Percentiles rank a stretch among this genome's conserved stretches.
Conservation (phyloP, 2,888 invertebrate genomes). For the Brenthis ino region DNA sequence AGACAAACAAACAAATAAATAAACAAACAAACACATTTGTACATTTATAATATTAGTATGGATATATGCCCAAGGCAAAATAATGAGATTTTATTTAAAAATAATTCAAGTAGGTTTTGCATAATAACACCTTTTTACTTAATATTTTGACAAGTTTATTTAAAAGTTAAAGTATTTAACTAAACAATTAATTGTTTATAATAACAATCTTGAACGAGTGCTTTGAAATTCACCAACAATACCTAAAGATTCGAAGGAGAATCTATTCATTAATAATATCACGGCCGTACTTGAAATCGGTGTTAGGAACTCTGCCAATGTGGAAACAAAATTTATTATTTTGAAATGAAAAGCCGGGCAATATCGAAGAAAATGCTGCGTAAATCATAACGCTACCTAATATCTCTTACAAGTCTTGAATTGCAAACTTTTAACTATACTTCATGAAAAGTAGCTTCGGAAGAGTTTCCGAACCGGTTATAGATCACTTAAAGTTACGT, state of each 20-base stretch:
- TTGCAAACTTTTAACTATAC: constrained; percentile 46
- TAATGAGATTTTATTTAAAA: too few species aligned
- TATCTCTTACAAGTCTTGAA: constrained; percentile 45
- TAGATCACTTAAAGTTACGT: constrained; percentile 44
- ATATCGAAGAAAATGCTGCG: constrained; percentile 43
- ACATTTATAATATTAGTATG: too few species aligned
- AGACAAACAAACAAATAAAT: too few species aligned
- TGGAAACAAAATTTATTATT: constrained; percentile 46
- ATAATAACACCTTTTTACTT: too few species aligned
- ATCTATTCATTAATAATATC: constrained; percentile 60
- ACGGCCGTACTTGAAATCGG: constrained; percentile 47
- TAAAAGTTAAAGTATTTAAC: constrained; percentile 44
- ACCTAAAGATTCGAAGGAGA: constrained; percentile 57
- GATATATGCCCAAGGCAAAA: too few species aligned
- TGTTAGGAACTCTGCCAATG: constrained; percentile 45
- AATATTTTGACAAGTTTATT: too few species aligned
- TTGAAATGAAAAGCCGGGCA: constrained; percentile 46
- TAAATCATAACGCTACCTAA: constrained; percentile 45
- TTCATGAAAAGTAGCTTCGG: constrained; percentile 44
- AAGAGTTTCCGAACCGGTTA: constrained; percentile 42
- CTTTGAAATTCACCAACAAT: constrained; percentile 61
- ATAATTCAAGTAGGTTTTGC: too few species aligned
- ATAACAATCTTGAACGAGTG: constrained; percentile 54
- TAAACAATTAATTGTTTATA: constrained; percentile 59
- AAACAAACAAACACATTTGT: too few species aligned